These are phyloP conservation scores for Leptogaster cylindrica DNA, from an alignment of 2,888 invertebrate genomes.

Conservation along the genomic window DNA sequence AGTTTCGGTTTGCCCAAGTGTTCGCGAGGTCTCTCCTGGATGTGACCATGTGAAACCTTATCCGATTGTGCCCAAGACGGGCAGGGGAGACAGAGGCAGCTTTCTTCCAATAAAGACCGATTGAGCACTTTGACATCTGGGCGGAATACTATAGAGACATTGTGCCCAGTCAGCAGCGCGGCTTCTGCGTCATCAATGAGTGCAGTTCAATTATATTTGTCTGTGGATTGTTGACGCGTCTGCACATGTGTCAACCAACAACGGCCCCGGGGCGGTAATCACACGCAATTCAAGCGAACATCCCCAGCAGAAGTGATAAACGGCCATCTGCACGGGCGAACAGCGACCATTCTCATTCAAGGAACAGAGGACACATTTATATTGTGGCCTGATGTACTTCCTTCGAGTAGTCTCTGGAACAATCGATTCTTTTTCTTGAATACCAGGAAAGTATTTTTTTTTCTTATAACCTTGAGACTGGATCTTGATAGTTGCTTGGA, in stretches of 20 bases:
- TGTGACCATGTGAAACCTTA: too few relatives aligned
- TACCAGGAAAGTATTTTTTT: too few relatives aligned
- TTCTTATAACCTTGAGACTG: too few relatives aligned
- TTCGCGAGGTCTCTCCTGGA: too few relatives aligned
- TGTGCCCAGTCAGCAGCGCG: neutral
- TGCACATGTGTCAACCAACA: neutral
- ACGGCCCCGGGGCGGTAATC: neutral
- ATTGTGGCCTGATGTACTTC: neutral
- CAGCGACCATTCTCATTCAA: neutral
- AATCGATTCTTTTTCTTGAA: slow-evolving; percentile 4
- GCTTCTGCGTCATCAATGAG: neutral
- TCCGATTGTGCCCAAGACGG: neutral
- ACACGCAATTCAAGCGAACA: neutral
- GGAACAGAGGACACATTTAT: slow-evolving; percentile 1
- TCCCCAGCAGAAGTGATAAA: neutral
- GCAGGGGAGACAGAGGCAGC: neutral
- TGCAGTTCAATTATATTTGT: neutral
- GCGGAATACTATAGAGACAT: neutral
- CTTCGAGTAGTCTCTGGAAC: neutral
- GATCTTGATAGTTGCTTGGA: too few relatives aligned
- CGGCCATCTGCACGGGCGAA: neutral
- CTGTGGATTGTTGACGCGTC: neutral
- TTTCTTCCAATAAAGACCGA: neutral
- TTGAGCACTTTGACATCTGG: neutral
- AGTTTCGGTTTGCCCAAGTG: neutral